These are phyloP conservation scores for Callimorpha dominula DNA, from an alignment of 2,888 invertebrate genomes.

Conservation along the genomic window DNA sequence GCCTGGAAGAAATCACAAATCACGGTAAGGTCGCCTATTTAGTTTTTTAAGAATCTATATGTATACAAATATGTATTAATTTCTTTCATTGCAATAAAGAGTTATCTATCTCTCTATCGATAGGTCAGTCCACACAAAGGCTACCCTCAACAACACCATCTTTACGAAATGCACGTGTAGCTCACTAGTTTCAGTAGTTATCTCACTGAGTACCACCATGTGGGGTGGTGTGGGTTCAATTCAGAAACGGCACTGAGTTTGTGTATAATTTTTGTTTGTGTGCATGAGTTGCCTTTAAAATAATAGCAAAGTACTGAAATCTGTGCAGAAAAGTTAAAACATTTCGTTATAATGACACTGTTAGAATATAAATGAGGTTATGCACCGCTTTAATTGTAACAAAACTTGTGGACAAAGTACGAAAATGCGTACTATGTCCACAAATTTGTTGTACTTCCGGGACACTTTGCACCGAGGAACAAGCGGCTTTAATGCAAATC, in stretches of 20 bases:
- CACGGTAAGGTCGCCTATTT: too few relatives aligned
- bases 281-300: neutral
- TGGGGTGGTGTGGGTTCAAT: neutral
- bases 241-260: neutral
- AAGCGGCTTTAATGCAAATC: constrained; percentile 60
- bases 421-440: constrained; percentile 59
- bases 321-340: neutral
- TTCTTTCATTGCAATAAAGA: too few relatives aligned
- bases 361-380: constrained; percentile 35
- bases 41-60: too few relatives aligned
- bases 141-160: too few relatives aligned
- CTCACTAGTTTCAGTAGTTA: neutral
- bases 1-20: too few relatives aligned
- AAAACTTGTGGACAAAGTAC: constrained; percentile 51
- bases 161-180: neutral
- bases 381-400: constrained; percentile 55
- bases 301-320: neutral
- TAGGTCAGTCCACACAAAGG: too few relatives aligned
- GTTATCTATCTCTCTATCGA: too few relatives aligned
- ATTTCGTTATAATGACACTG: constrained; percentile 32
- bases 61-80: too few relatives aligned
- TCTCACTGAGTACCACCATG: neutral
- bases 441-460: constrained; percentile 53
- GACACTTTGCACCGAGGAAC: constrained; percentile 51
- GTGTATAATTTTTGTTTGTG: neutral